These are phyloP conservation scores for Dendrolimus houi DNA, from an alignment of 2,888 invertebrate species.

Conservation along the genomic window DNA sequence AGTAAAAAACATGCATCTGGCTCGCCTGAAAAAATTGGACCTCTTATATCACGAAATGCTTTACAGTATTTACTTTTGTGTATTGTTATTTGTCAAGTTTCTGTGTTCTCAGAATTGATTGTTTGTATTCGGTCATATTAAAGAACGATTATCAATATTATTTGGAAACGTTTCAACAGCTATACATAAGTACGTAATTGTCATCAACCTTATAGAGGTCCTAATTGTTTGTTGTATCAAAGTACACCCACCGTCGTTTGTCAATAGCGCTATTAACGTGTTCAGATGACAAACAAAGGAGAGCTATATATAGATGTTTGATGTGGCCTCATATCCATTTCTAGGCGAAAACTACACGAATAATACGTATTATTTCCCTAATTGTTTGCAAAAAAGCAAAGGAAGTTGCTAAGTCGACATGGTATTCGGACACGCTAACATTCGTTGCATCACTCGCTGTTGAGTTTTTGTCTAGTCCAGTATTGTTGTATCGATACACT, in stretches of 20 bases:
- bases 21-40: no score
- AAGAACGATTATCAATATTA: no score
- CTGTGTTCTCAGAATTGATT: no score
- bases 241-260: background rate
- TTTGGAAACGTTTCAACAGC: no score
- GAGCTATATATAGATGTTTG: background rate
- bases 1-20: no score
- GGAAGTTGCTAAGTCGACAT: background rate
- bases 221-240: background rate
- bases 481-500: background rate
- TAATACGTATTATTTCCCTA: background rate
- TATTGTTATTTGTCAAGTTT: no score
- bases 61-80: no score
- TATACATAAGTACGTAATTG: no score
- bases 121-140: no score
- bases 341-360: background rate
- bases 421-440: slow-evolving; percentile 9
- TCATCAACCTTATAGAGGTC: no score
- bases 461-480: slow-evolving; percentile 6
- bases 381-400: background rate
- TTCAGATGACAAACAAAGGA: background rate
- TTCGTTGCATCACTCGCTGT: slow-evolving; percentile 11
- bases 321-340: background rate
- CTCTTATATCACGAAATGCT: no score
- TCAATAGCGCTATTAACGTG: background rate